Percentiles rank a stretch among this genome's conserved stretches.
phyloP scores from a whole-genome alignment of 2,888 invertebrate genomes.

The Gandaritis pyraliata region DNA sequence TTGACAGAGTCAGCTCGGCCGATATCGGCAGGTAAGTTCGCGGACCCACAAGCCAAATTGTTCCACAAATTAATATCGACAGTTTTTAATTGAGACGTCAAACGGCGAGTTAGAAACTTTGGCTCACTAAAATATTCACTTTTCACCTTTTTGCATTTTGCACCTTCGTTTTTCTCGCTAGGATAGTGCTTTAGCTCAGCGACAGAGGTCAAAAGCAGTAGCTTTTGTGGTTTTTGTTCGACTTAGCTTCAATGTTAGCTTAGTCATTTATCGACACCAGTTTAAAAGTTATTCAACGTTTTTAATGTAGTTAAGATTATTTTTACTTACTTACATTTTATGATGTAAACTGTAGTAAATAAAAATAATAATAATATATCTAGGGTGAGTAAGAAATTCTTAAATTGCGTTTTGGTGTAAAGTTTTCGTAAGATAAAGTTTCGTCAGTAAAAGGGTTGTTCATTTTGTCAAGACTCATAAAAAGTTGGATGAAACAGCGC shows the following conservation, averaged over 20 bases:
- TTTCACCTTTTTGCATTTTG: slow-evolving; percentile 5
- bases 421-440: background rate
- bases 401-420: background rate
- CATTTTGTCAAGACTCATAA: slow-evolving; percentile 18
- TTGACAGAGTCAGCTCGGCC: slow-evolving; percentile 77
- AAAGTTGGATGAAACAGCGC: slow-evolving; percentile 39
- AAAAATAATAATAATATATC: too few relatives aligned
- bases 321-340: too few relatives aligned
- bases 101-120: slow-evolving; percentile 32
- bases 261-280: slow-evolving; percentile 2
- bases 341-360: too few relatives aligned
- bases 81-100: slow-evolving; percentile 62
- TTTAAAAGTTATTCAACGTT: too few relatives aligned
- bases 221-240: too few relatives aligned
- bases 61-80: slow-evolving; percentile 61
- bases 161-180: slow-evolving; percentile 6
- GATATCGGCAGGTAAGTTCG: slow-evolving; percentile 65
- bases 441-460: slow-evolving; percentile 7
- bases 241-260: background rate
- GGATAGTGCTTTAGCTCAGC: background rate
- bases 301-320: too few relatives aligned
- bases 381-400: too few relatives aligned
- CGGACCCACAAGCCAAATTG: slow-evolving; percentile 59
- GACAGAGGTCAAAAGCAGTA: too few relatives aligned
- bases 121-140: slow-evolving; percentile 14